These are phyloP conservation scores for Semicossyphus pulcher DNA, from an alignment of 2,113 vertebrate genomes.

Conservation along the genomic window DNA sequence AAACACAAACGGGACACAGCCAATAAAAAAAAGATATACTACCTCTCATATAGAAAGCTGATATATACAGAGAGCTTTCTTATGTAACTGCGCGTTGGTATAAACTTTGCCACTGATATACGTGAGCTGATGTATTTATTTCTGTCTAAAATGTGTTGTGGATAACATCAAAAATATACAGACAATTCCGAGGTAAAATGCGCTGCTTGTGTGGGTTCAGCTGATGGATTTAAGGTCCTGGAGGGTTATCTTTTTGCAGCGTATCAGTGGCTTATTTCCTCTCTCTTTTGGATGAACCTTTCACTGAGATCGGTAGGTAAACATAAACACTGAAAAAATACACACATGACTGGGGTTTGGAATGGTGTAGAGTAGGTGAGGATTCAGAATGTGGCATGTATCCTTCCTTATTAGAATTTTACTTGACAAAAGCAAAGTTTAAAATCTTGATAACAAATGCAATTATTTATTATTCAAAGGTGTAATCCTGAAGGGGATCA, in stretches of 20 bases:
- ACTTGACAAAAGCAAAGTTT: too few relatives aligned
- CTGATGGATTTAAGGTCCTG: slow-evolving; percentile 22
- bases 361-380: too few relatives aligned
- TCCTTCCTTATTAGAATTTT: too few relatives aligned
- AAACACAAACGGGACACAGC: neutral
- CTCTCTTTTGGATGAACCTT: neutral
- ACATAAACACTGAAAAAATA: slow-evolving; percentile 6
- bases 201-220: neutral
- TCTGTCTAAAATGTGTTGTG: neutral
- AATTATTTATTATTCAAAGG: too few relatives aligned
- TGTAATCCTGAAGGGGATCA: too few relatives aligned
- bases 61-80: neutral
- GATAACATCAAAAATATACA: neutral
- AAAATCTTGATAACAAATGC: too few relatives aligned
- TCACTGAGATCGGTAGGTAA: slow-evolving; percentile 19
- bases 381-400: too few relatives aligned
- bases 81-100: slow-evolving; percentile 9
- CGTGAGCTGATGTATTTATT: slow-evolving; percentile 20
- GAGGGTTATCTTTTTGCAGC: slow-evolving; percentile 5
- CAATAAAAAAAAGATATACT: neutral
- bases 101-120: slow-evolving; percentile 19
- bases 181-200: neutral
- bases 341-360: neutral
- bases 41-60: neutral
- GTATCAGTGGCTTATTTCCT: slow-evolving; percentile 6